These are phyloP conservation scores for Phasia obesa DNA, from an alignment of 2,888 invertebrate genomes.

Conservation along the genomic window DNA sequence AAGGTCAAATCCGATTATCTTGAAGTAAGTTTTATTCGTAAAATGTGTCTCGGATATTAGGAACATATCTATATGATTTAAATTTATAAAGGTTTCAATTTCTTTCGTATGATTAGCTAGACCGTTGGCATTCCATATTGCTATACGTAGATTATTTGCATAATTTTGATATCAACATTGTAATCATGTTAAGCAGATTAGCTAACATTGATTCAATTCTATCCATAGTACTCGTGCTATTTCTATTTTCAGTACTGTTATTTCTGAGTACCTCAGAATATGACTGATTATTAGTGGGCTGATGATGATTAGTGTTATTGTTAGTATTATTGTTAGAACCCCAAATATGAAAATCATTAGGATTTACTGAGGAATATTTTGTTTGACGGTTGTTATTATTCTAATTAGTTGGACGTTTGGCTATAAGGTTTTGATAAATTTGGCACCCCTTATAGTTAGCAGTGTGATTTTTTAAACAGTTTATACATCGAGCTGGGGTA, in stretches of 20 bases:
- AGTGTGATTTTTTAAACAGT: constrained; percentile 8
- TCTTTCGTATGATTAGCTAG: neutral
- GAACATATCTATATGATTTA: too few relatives aligned
- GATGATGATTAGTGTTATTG: neutral
- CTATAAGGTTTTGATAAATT: neutral
- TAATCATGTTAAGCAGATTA: constrained; percentile 10
- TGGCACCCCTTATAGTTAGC: neutral
- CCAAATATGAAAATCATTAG: neutral
- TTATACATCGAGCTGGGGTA: neutral
- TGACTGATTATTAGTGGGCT: neutral
- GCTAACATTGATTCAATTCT: neutral
- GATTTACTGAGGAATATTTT: neutral
- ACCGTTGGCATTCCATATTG: neutral
- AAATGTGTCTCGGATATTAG: neutral
- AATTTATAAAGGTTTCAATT: neutral
- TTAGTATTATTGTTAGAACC: neutral
- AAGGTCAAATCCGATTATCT: constrained; percentile 4
- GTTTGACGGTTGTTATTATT: neutral
- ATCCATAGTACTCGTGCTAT: neutral
- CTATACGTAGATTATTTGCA: constrained; percentile 2
- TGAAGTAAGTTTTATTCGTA: neutral
- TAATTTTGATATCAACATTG: constrained; percentile 19
- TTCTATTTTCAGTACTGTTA: neutral
- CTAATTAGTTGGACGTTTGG: neutral
- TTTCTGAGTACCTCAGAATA: neutral